Base-by-base conservation (phyloP, 2,888 invertebrate species). In the Agriopis marginaria region DNA sequence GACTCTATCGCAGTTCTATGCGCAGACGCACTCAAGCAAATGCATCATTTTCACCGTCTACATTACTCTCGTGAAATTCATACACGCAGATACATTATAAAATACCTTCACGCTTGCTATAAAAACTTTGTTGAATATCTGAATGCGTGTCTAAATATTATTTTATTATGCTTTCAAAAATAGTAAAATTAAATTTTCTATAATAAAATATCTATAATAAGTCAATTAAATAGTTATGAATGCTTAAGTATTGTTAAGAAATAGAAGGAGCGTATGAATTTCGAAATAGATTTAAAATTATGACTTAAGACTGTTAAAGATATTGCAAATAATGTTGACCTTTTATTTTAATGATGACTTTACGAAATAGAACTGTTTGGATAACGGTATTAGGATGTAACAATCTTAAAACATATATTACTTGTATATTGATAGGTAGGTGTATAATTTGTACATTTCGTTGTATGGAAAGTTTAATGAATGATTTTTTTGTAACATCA, bases 41-140 rank as follows among this genome's bases (percentile, higher is more conserved):
- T 75, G 83, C 85, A 81, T 82, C 70, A 91, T 90, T 94, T 94
- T 93, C 93, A 91, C 93, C 82, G 86, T 70, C 89, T 91, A 90
- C 87, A 87, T 89, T 86, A 80, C 86, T 89, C 88, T 89, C 88
- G 88, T 88, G 90, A 92, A 92, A 93, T 89, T 85, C 77, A 80
- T 78, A 80, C 92, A 92, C 92, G 92, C 93, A 74, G 42, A 58
- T 51, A 53, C 53, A 83, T 91, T 88, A 92, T 90, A 85, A 86
- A 90, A 94, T 93, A 86, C 88, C 91, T 90, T 88, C 93, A 93
- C 92, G 93, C 92, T 86, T 82, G 81, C 82, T 74, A 78, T 88
- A 85, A 85, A 83, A 79, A 84, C 79, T 83, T 78, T 82, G 86
- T 89, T 86, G 63, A 88, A 88, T 90, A 88, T 85, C 84, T 79